Base-by-base conservation (phyloP, 1,140 invertebrate species). In the Probaryconus sp. region DNA sequence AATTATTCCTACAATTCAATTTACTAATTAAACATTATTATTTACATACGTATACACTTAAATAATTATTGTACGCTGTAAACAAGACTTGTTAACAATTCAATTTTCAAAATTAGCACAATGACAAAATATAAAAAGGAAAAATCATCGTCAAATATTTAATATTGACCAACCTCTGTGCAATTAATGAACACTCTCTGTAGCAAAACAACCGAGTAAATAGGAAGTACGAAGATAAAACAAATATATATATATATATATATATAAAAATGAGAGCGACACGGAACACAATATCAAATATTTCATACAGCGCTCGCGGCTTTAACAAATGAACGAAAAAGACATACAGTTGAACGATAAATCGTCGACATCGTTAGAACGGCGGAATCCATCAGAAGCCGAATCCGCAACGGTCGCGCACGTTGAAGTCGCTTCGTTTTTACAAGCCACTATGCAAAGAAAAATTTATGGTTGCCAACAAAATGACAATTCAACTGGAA, bases 291-390 rank as follows among this genome's bases (percentile, higher is more conserved):
- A 7, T 20, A 30, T 42, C 35, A 37, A 40, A 55, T 42, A 42
- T 55, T 30, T 42, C 50, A 40, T 20, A n/a, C 7, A 21, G 24
- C 47, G 31, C 48, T 53, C 17, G 7, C 14, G 33, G 13, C 31
- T 16, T 37, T 55, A 40, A 42, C 48, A 42, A 42, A 42, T 55
- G 31, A 55, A 40, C 30, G 50, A 40, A 55, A 55, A 55, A 42
- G 37, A 55, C 50, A 42, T 20, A 42, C 13, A n/a, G 37, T 3
- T 26, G 37, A 17, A 31, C 50, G 50, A 55, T 55, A 55, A 55
- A 55, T 42, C 37, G 35, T 26, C 5, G 24, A 42, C 50, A 42
- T 42, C 50, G 37, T 55, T 42, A 40, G 21, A 55, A 14, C 50
- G 13, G 24, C 24, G 31, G 20, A 42, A 55, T 55, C 50, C 42